Base-by-base conservation (phyloP, 2,797 vertebrate species). In the Coranthus polyacanthus region DNA sequence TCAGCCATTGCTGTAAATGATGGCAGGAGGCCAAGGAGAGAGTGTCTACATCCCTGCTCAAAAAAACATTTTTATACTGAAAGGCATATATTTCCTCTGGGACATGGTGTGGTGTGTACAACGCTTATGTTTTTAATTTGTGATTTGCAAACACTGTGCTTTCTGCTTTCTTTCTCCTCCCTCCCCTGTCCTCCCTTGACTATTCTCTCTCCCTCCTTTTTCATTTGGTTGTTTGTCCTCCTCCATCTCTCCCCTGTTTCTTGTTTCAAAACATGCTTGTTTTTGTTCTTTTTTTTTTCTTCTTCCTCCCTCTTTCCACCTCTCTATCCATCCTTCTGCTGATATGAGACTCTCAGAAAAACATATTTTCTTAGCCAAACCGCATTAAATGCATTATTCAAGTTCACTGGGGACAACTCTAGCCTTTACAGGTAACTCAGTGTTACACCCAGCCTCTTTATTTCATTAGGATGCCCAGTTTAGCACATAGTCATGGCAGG, bases 361-460 rank as follows among this genome's bases (percentile, higher is more conserved):
- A 89, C 81, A 73, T 58, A 84, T 88, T 88, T 89, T 75, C 81
- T 89, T 79, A 84, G 79, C 68, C 84, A 79, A 78, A 89, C 81
- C 83, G 81, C 85, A 89, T 91, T 92, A 88, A 87, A 88, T 86
- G 82, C 78, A 91, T 91, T 90, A 86, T 89, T 89, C 75, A 67
- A 22, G 79, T 71, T 89, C 88, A 68, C 84, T 42, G 38, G 86
- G 86, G 89, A 88, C 71, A 75, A 55, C 68, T 89, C 72, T 42
- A 60, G 79, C 75, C 75, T 87, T 85, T 75, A 85, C 78, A 84
- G 79, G 81, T 87, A 86, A 83, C 78, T 80, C 81, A 71, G 45
- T 83, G 81, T 87, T 80, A 78, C 83, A 82, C 51, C 5, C 58
- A 64, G 76, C 71, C 74, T 83, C 81, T 88, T 84, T 87, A 89